Conservation (phyloP, 2,113 vertebrate genomes). For the Zosterops lateralis region DNA sequence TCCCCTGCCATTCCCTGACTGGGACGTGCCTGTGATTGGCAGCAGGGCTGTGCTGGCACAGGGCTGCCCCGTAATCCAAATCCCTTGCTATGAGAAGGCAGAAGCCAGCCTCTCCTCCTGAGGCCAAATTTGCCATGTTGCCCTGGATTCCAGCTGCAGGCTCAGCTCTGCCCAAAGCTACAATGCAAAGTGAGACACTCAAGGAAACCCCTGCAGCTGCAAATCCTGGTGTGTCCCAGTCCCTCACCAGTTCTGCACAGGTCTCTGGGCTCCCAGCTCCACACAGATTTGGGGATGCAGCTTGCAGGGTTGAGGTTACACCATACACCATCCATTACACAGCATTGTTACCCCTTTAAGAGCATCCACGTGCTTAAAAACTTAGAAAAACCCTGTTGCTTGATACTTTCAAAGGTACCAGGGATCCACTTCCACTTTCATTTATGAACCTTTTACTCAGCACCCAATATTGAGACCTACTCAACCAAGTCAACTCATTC, state of each 20-base stretch:
- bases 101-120: not conserved
- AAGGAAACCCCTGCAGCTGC: not conserved
- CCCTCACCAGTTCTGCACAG: not conserved
- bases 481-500: not conserved
- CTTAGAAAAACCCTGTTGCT: not conserved
- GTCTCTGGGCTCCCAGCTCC: not conserved
- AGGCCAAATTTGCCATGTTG: not conserved
- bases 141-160: not conserved
- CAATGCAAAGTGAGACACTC: not conserved
- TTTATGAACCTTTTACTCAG: not conserved
- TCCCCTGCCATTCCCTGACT: accelerated
- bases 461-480: not conserved
- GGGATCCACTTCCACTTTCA: not conserved
- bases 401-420: not conserved
- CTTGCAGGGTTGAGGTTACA: not conserved
- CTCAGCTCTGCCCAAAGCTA: not conserved
- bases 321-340: not conserved
- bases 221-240: not conserved
- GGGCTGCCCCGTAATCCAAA: not conserved
- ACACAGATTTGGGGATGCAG: not conserved
- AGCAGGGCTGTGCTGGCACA: constrained; percentile 13
- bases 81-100: not conserved
- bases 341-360: not conserved
- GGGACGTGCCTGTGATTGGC: not conserved
- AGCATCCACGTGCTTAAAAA: not conserved